These are phyloP conservation scores for Drosophila rubida DNA, from an alignment of 2,888 invertebrate genomes.

Conservation along the genomic window DNA sequence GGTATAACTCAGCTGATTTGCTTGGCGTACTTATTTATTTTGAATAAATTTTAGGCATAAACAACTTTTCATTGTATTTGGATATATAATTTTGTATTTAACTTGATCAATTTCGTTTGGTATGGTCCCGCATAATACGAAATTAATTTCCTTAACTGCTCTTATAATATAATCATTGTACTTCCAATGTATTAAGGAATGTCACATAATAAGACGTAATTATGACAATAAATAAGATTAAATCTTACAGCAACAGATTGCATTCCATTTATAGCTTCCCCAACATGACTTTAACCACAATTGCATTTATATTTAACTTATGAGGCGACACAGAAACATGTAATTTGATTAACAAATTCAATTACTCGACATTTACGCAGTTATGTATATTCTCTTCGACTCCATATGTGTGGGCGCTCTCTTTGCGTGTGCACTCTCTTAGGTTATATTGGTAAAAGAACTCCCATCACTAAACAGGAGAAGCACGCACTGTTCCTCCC, in stretches of 20 bases:
- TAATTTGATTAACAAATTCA: slow-evolving; percentile 11
- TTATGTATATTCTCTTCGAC: not conserved
- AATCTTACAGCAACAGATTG: not conserved
- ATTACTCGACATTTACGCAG: slow-evolving; percentile 5
- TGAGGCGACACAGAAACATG: not conserved
- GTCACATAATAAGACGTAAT: not conserved
- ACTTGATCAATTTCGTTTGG: no score
- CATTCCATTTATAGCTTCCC: not conserved
- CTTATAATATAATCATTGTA: not conserved
- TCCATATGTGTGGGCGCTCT: not conserved
- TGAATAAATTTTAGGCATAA: no score
- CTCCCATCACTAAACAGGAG: not conserved
- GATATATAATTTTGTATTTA: no score
- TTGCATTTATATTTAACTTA: not conserved
- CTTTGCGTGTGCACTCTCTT: not conserved
- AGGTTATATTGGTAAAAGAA: slow-evolving; percentile 14
- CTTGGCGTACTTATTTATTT: no score
- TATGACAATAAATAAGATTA: not conserved
- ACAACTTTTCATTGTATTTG: no score
- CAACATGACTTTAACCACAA: not conserved
- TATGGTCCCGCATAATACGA: no score
- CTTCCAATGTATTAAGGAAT: not conserved
- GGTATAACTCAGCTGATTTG: no score
- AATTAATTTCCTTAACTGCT: not conserved
- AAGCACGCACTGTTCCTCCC: not conserved